Conservation (phyloP, 2,113 vertebrate species). For the Melanerpes aurifrons region DNA sequence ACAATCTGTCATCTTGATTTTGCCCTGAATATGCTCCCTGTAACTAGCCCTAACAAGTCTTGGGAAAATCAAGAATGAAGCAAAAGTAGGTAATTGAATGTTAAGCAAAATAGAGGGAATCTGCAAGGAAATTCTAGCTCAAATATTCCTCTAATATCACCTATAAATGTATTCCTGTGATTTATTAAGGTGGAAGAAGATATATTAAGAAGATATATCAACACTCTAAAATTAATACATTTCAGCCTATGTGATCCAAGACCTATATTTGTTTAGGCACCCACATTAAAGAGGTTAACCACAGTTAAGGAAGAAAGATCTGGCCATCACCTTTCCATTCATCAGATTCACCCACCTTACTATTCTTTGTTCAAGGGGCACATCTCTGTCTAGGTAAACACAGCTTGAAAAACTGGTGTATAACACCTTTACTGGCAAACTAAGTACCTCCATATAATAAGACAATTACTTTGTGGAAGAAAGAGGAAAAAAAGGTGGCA, state of each 20-base stretch:
- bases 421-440: background rate
- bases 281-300: background rate
- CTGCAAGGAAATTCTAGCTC: background rate
- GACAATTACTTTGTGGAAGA: background rate
- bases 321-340: background rate
- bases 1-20: constrained; percentile 65
- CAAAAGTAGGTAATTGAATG: background rate
- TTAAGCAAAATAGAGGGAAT: background rate
- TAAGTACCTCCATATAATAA: background rate
- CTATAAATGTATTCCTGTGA: background rate
- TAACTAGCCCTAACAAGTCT: constrained; percentile 14
- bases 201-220: background rate
- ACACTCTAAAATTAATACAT: background rate
- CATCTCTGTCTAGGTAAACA: background rate
- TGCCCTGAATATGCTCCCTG: background rate
- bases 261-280: background rate
- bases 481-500: background rate
- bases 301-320: background rate
- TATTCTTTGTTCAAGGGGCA: background rate
- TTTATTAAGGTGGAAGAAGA: background rate
- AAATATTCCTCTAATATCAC: background rate
- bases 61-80: constrained; percentile 46
- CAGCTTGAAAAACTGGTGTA: background rate
- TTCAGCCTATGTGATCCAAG: background rate
- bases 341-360: background rate